Percentiles rank a stretch among this genome's conserved stretches.
Conservation (phyloP, 2,113 vertebrate genomes). For the Epinephelus lanceolatus region DNA sequence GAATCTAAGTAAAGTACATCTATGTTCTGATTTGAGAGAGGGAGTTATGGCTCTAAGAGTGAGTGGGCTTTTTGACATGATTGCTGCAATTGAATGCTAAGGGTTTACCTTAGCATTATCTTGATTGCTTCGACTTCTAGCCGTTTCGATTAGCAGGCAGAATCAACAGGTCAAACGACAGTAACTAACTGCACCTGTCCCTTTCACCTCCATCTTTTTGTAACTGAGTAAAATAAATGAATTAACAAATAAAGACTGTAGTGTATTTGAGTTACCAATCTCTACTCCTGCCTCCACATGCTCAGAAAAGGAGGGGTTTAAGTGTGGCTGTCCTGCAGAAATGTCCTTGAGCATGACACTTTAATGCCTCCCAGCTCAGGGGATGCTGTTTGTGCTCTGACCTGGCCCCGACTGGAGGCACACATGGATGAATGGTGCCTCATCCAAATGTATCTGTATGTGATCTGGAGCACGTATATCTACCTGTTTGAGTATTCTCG, state of each 20-base stretch:
- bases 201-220: not conserved
- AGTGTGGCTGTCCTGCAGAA: not conserved
- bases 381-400: conserved; percentile 3
- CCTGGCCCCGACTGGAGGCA: not conserved
- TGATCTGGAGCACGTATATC: not conserved
- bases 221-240: not conserved
- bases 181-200: not conserved
- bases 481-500: conserved; percentile 13
- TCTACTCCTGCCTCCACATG: not conserved
- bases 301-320: not conserved
- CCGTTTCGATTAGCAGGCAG: not conserved
- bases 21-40: too few relatives aligned
- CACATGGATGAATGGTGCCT: not conserved
- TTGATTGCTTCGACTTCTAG: not conserved
- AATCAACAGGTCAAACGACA: not conserved
- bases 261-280: not conserved
- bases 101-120: too few relatives aligned
- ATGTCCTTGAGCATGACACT: conserved; percentile 33
- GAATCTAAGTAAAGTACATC: too few relatives aligned
- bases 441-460: conserved; percentile 6
- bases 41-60: too few relatives aligned
- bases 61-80: too few relatives aligned
- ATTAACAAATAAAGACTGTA: not conserved
- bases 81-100: too few relatives aligned
- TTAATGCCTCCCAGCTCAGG: not conserved